Evolutionary conservation across 1,140 invertebrate genomes (phyloP).

Genomic region (Atta cephalotes): DNA sequence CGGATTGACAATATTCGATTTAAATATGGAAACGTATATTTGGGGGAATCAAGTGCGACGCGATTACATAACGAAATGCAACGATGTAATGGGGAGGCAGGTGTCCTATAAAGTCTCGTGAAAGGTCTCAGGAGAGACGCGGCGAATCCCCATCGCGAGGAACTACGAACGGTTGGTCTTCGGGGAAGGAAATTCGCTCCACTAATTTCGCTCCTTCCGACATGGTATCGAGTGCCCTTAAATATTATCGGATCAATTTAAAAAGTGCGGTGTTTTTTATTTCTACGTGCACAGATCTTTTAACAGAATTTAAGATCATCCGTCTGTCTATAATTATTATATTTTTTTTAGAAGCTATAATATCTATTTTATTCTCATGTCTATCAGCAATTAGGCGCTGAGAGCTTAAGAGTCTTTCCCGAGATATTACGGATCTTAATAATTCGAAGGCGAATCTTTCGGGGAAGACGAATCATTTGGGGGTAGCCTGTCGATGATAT

Average conservation of each 20-base stretch:
- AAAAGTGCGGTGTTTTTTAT: not conserved
- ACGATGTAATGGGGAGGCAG: not conserved
- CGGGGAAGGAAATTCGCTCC: constrained; percentile 75
- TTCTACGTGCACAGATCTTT: not conserved
- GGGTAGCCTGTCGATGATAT: constrained; percentile 17
- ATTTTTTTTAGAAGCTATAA: constrained; percentile 12
- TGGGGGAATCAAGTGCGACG: not conserved
- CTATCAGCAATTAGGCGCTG: not conserved
- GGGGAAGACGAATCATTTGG: not conserved
- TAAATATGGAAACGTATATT: not conserved
- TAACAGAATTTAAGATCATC: not conserved
- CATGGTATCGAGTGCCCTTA: constrained; percentile 69
- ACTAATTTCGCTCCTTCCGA: constrained; percentile 75
- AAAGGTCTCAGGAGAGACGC: constrained; percentile 39
- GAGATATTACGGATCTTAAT: not conserved
- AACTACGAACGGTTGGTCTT: constrained; percentile 77
- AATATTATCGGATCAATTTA: constrained; percentile 35
- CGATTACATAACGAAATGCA: constrained; percentile 43
- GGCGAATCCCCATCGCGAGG: constrained; percentile 63
- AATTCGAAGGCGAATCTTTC: not conserved
- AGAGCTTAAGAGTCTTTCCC: not conserved
- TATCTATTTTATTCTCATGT: not conserved
- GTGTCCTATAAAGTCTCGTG: not conserved
- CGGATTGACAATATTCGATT: not conserved
- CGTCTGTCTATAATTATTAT: not conserved